Evolutionary conservation across 2,888 invertebrate genomes (phyloP), one percentile per base, ranked within the genome.

Genomic region (Rhagium mordax): DNA sequence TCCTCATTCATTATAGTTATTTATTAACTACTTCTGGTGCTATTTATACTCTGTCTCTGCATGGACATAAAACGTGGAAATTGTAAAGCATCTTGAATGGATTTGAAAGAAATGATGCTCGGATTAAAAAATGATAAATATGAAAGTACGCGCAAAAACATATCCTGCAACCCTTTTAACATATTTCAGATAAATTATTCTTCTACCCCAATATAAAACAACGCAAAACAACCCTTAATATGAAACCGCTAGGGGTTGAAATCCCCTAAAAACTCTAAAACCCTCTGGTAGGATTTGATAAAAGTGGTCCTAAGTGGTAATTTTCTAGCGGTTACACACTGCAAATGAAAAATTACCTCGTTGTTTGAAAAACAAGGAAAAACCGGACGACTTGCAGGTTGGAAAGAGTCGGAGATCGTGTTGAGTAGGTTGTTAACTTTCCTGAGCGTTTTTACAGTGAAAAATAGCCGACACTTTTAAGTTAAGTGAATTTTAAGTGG

Each of bases 401-500:
- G 68, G 67, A 78, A 59, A 75, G 74, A 75, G 79, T 21, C 55
- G 62, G 74, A 74, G 61, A 74, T 59, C 65, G 71, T 75, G 74
- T 70, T 73, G 75, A 77, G 70, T 71, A 73, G 74, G 76, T 68
- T 72, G 79, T 77, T 77, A 79, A 78, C 78, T 78, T 77, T 76
- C 74, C 77, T 73, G 71, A 64, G 72, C 62, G 77, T 74, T 79
- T 80, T 79, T 78, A 74, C 74, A 71, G 82, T 86, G 86, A 86
- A 86, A 86, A 86, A 86, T 85, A 79, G 84, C 84, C 81, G 82
- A 83, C 85, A 85, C 86, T 86, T 85, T 85, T 81, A 82, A 84
- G 81, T 81, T 85, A 86, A 86, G 86, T 86, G 86, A 86, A 85
- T 86, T 86, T 86, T 85, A 86, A 86, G 85, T 84, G 86, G 83